phyloP scores from a whole-genome alignment of 2,888 invertebrate genomes.

The Synanthedon andrenaeformis region DNA sequence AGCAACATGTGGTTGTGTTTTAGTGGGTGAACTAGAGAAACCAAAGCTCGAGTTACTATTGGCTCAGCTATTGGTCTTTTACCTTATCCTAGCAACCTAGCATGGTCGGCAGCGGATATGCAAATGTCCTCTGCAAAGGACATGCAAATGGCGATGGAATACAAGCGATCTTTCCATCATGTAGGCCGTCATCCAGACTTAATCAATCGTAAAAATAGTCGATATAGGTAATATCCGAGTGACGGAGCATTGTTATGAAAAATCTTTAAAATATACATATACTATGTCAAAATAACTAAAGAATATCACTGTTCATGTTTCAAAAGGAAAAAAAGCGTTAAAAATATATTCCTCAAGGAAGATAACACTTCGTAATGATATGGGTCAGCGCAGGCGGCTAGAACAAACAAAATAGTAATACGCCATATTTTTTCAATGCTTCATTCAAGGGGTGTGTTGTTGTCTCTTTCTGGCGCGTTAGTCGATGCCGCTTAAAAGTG shows the following conservation, averaged over 20 bases:
- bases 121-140: too few relatives aligned
- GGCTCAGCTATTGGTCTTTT: too few relatives aligned
- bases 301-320: constrained; percentile 63
- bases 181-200: too few relatives aligned
- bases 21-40: too few relatives aligned
- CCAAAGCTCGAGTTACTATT: too few relatives aligned
- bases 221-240: background rate
- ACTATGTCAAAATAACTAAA: constrained; percentile 49
- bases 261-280: constrained; percentile 13
- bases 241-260: background rate
- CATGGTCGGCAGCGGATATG: too few relatives aligned
- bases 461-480: constrained; percentile 13
- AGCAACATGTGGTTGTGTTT: too few relatives aligned
- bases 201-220: too few relatives aligned
- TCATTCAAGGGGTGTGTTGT: constrained; percentile 25
- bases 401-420: constrained; percentile 56
- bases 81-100: too few relatives aligned
- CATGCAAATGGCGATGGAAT: too few relatives aligned
- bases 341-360: constrained; percentile 64
- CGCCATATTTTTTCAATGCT: constrained; percentile 37
- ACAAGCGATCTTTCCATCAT: too few relatives aligned
- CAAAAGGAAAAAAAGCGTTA: constrained; percentile 37
- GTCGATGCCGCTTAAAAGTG: constrained; percentile 12
- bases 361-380: constrained; percentile 67
- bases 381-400: constrained; percentile 64